Percentiles rank a stretch among this genome's conserved stretches.
phyloP scores from a whole-genome alignment of 2,797 vertebrate genomes.

The Chrosomus eos region DNA sequence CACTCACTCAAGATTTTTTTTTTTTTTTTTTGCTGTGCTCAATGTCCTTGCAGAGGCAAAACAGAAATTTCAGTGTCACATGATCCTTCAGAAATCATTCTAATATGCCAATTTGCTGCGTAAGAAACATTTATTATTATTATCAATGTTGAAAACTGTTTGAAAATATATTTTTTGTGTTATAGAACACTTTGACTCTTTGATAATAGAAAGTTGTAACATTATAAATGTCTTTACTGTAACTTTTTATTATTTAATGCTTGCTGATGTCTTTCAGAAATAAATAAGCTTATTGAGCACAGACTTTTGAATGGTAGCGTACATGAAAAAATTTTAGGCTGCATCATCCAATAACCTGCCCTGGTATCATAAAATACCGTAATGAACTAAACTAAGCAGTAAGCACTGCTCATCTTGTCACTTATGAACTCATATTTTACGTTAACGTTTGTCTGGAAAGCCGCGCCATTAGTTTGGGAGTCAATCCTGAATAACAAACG shows the following conservation, averaged over 20 bases:
- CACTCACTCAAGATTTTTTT: neutral
- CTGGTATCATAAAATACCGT: neutral
- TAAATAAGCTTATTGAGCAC: neutral
- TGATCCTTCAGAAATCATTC: neutral
- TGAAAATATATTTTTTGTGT: neutral
- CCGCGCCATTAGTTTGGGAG: neutral
- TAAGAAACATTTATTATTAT: neutral
- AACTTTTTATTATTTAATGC: neutral
- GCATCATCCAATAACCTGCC: neutral
- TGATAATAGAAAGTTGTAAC: neutral
- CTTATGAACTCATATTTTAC: neutral
- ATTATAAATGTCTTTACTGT: neutral
- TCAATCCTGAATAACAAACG: slow-evolving; percentile 3
- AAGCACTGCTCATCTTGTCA: neutral
- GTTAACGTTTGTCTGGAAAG: neutral
- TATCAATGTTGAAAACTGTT: neutral
- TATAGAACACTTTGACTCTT: too few relatives aligned
- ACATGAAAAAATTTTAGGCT: neutral
- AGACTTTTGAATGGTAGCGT: neutral
- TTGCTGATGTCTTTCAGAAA: neutral
- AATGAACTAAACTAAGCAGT: neutral
- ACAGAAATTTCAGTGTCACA: neutral
- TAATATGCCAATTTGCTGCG: neutral
- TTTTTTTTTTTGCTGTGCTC: neutral
- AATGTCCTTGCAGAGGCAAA: neutral